Percentiles rank a stretch among this genome's conserved stretches.
These are phyloP conservation scores for Eristalis arbustorum DNA, from an alignment of 2,888 invertebrate species.

Conservation along the genomic window DNA sequence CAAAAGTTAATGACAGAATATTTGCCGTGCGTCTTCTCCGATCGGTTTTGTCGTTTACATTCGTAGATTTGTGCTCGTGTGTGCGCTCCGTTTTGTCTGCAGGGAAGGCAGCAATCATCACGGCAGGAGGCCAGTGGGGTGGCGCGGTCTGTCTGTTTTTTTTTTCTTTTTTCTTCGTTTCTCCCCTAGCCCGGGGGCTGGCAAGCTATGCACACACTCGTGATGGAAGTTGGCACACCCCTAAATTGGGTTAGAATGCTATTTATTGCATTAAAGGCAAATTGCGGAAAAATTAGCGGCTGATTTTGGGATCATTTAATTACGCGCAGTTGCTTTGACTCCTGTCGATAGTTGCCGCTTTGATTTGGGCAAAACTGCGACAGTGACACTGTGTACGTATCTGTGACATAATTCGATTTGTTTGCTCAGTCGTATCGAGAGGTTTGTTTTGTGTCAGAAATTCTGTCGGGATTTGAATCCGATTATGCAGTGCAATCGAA, in stretches of 20 bases:
- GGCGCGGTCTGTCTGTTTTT: not conserved
- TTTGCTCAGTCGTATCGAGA: not conserved
- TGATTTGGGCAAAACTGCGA: conserved; percentile 8
- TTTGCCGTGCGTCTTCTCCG: conserved; percentile 34
- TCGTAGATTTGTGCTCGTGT: conserved; percentile 11
- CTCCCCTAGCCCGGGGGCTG: not conserved
- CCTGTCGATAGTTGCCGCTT: conserved; percentile 3
- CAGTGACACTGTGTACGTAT: not conserved
- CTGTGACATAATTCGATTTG: not conserved
- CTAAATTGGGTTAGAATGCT: conserved; percentile 71
- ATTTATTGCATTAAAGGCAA: conserved; percentile 80
- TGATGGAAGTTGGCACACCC: conserved; percentile 57
- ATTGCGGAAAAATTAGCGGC: conserved; percentile 82
- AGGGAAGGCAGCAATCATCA: conserved; percentile 58
- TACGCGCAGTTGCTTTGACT: conserved; percentile 69
- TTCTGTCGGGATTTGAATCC: not conserved
- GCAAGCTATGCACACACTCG: conserved; percentile 60
- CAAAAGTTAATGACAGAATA: conserved; percentile 57
- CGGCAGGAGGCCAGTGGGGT: conserved; percentile 58
- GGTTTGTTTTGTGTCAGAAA: not conserved
- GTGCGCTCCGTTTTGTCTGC: not conserved
- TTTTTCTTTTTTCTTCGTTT: conserved; percentile 11
- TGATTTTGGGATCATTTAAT: conserved; percentile 81
- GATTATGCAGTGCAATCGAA: not conserved
- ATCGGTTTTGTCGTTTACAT: conserved; percentile 1